phyloP scores from a whole-genome alignment of 2,113 vertebrate species.

The Mesembrinibis cayennensis region DNA sequence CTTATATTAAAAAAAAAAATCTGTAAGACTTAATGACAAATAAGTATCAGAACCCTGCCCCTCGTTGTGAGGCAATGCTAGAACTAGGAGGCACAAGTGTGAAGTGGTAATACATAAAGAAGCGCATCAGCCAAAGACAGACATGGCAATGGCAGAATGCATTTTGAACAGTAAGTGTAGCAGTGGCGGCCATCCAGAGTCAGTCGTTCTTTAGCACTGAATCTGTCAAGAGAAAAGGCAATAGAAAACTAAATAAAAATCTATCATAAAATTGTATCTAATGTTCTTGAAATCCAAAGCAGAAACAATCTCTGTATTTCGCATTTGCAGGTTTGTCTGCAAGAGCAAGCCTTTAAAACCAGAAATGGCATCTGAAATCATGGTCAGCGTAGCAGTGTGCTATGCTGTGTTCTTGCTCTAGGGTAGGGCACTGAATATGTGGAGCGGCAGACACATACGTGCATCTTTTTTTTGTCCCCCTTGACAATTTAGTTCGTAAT shows the following conservation, averaged over 20 bases:
- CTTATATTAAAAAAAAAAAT: not conserved
- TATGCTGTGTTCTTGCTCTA: not conserved
- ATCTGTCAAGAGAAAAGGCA: not conserved
- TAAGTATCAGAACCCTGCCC: not conserved
- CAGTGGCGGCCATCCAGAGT: not conserved
- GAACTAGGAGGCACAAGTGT: not conserved
- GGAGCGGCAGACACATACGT: not conserved
- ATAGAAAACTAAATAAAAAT: not conserved
- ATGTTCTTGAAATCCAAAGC: not conserved
- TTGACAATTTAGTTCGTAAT: not conserved
- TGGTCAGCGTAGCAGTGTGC: rapidly evolving
- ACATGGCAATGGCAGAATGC: not conserved
- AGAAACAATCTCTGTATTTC: not conserved
- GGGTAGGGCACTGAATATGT: not conserved
- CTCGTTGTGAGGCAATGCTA: not conserved
- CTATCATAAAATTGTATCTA: not conserved
- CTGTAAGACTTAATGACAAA: not conserved
- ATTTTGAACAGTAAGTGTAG: not conserved
- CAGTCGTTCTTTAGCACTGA: not conserved
- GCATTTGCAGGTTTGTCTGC: not conserved
- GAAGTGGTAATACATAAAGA: not conserved
- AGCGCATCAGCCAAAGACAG: not conserved
- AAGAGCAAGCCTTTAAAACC: not conserved
- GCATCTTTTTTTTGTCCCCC: not conserved
- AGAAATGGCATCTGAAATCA: not conserved